Evolutionary conservation across 1,140 invertebrate genomes (phyloP), one percentile per base, ranked within the genome.

Genomic region (Bombus pascuorum): DNA sequence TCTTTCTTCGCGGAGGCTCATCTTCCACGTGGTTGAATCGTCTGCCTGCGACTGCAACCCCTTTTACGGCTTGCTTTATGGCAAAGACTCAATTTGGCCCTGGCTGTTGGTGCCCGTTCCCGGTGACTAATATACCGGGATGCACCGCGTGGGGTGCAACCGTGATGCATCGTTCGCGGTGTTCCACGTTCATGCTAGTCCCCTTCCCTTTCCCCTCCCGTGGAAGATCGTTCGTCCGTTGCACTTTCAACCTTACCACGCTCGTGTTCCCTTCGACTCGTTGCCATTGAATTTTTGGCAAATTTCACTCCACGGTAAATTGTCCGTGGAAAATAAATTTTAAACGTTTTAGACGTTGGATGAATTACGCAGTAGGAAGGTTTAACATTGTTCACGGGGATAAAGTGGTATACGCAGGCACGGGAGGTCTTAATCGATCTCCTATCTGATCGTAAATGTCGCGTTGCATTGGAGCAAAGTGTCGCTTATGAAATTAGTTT

Each of bases 21-120:
- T 85, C 86, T 85, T 89, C 82, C 78, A 70, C 83, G 70, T 78
- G 83, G 76, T 32, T 85, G 85, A 86, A 79, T 66, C 88, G 91
- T 91, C 91, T 91, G 88, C 90, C 88, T 85, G 77, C 88, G 85
- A 89, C 86, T 87, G 83, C 83, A 87, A 83, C 86, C 85, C 86
- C 89, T 86, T 88, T 89, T 91, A 95, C 92, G 91, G 93, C 93
- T 95, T 94, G 94, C 91, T 95, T 94, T 95, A 95, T 95, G 93
- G 94, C 93, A 92, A 95, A 92, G 93, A 94, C 94, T 95, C 94
- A 95, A 94, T 95, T 95, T 93, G 93, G 92, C 87, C 87, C n/a
- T 86, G 91, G 90, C 91, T 86, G 90, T 92, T 90, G 90, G 85
- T 87, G 88, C 84, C 73, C 89, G 86, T 87, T 90, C 71, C 77